phyloP scores from a whole-genome alignment of 2,888 invertebrate genomes.

The Capitulum mitella region DNA sequence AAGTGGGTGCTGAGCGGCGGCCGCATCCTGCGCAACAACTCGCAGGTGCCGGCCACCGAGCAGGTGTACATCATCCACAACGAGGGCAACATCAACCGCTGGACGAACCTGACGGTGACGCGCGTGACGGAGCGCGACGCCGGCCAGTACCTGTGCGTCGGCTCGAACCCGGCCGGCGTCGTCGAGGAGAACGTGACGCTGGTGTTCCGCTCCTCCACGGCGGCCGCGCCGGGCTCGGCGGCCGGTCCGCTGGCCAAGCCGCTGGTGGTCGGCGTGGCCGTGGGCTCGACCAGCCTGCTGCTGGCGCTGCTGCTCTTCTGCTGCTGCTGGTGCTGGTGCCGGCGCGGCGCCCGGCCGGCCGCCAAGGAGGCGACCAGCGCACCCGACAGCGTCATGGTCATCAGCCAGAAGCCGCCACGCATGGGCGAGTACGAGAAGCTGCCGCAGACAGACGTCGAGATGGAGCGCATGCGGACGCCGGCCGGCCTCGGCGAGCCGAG shows the following conservation, averaged over 20 bases:
- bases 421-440: conserved; percentile 37
- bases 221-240: conserved; percentile 27
- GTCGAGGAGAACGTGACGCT: conserved; percentile 67
- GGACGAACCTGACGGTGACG: conserved; percentile 73
- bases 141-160: conserved; percentile 76
- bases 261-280: conserved; percentile 30
- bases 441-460: conserved; percentile 38
- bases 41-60: conserved; percentile 32
- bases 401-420: conserved; percentile 42
- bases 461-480: conserved; percentile 29
- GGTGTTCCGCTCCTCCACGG: conserved; percentile 42
- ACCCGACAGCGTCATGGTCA: conserved; percentile 69
- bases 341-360: conserved; percentile 45
- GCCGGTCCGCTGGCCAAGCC: conserved; percentile 27
- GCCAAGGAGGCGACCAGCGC: conserved; percentile 40
- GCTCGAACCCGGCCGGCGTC: conserved; percentile 66
- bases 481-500: conserved; percentile 38
- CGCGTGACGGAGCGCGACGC: conserved; percentile 74
- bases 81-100: conserved; percentile 44
- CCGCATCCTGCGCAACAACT: conserved; percentile 36
- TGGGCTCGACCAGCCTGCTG: conserved; percentile 29
- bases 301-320: conserved; percentile 51
- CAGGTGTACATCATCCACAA: conserved; percentile 34
- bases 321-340: conserved; percentile 50
- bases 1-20: conserved; percentile 44